Evolutionary conservation across 2,113 vertebrate species (phyloP).

Genomic region (Semicossyphus pulcher): DNA sequence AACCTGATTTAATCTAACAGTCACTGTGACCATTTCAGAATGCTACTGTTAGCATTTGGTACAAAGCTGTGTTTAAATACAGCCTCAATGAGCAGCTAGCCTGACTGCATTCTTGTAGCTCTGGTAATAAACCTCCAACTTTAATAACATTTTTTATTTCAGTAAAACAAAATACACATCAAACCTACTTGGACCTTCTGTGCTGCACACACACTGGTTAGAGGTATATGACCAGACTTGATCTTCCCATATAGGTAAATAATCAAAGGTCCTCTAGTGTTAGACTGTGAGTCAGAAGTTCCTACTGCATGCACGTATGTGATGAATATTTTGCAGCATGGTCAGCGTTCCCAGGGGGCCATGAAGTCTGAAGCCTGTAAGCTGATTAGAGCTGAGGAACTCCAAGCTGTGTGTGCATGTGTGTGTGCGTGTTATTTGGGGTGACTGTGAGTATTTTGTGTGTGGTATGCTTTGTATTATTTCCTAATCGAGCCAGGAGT

Average conservation of each 20-base stretch:
- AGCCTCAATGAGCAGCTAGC: too few species aligned
- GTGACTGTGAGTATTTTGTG: constrained; percentile 27
- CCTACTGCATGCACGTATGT: constrained; percentile 16
- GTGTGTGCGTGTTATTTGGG: constrained; percentile 23
- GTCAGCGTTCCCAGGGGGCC: constrained; percentile 55
- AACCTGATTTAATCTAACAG: too few species aligned
- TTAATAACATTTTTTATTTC: too few species aligned
- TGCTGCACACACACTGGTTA: background rate
- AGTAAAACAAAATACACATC: too few species aligned
- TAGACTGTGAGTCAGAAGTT: background rate
- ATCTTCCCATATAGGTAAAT: background rate
- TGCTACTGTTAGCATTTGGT: too few species aligned
- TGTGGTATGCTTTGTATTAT: constrained; percentile 7
- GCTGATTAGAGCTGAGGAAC: constrained; percentile 78
- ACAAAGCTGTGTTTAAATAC: too few species aligned
- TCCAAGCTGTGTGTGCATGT: constrained; percentile 56
- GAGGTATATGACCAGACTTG: background rate
- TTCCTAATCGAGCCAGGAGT: background rate
- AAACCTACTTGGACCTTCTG: background rate
- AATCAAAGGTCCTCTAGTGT: background rate
- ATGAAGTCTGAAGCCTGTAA: constrained; percentile 72
- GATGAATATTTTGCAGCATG: constrained; percentile 61
- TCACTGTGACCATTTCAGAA: too few species aligned
- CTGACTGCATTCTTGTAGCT: too few species aligned
- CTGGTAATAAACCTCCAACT: too few species aligned